Evolutionary conservation across 2,113 vertebrate species (phyloP).

Genomic region (Chamaetylas fuelleborni): DNA sequence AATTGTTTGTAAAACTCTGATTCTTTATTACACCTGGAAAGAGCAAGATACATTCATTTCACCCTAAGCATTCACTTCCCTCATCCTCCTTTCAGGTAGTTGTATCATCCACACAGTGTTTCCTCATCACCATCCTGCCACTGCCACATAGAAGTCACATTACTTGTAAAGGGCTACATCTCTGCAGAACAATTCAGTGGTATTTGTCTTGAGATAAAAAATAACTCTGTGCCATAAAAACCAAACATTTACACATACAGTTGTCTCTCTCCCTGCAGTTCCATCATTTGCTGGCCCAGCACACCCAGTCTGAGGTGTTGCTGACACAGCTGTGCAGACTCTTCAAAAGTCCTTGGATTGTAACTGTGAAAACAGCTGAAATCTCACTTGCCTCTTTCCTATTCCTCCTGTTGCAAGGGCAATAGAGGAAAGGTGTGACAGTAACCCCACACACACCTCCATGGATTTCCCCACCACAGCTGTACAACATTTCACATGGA

Average conservation of each 20-base stretch:
- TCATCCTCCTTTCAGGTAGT: background rate
- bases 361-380: background rate
- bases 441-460: background rate
- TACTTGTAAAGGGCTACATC: background rate
- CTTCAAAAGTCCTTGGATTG: background rate
- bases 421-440: background rate
- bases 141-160: background rate
- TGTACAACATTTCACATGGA: background rate
- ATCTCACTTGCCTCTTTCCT: background rate
- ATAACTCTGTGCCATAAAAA: background rate
- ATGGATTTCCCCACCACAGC: background rate
- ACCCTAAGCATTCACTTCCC: background rate
- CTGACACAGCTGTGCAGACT: background rate
- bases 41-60: background rate
- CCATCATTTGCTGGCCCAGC: background rate
- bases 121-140: background rate
- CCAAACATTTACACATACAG: accelerated
- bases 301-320: background rate
- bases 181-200: background rate
- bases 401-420: background rate
- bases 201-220: background rate
- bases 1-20: background rate
- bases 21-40: background rate
- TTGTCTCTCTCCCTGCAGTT: background rate
- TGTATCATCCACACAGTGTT: background rate